Evolutionary conservation across 2,797 vertebrate species (phyloP), one percentile per base, ranked within the genome.

Genomic region (Micropoecilia bifurca): DNA sequence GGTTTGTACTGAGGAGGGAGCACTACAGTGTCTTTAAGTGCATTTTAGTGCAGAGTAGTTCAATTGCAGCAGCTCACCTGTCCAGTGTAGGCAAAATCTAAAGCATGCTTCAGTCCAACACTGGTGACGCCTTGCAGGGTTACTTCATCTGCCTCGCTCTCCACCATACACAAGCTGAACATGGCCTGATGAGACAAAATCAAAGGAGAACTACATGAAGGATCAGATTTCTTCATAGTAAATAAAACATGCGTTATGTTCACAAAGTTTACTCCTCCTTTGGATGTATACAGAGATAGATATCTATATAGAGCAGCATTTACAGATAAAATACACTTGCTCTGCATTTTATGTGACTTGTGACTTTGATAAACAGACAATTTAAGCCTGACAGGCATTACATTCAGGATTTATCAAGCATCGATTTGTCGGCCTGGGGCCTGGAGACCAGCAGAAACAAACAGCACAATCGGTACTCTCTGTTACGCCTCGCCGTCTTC

Each of bases 101-200:
- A 94, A 69, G 97, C 98, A 78, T 99, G 97, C 92, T 98, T 99
- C 89, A 99, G 95, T 86, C 98, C 98, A 2, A 98, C 95, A 81
- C 97, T 96, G 90, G 98, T 99, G 90, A 99, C 97, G 59, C 98
- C 98, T 43, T 97, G 98, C 74, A 99, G 96, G 81, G 97, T 98
- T 84, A 99, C 97, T 87, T 99, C 98, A 46, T 99, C 97, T 0
- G 98, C 98, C 90, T 97, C 97, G 25, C 98, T 99, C 94, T 99
- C 98, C 94, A 99, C 96, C 98, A 99, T 99, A 82, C 98, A 98
- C 79, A 99, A 95, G 90, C 98, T 99, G 95, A 99, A 99, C 98
- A 99, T 99, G 76, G 98, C 98, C 98, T 99, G 88, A 20, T 50
- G 83, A 87, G 77, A 92, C 75, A 93, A 0, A 84, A 14, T 59